These are phyloP conservation scores for Aphidius colemani DNA, from an alignment of 2,888 invertebrate genomes.

Conservation along the genomic window DNA sequence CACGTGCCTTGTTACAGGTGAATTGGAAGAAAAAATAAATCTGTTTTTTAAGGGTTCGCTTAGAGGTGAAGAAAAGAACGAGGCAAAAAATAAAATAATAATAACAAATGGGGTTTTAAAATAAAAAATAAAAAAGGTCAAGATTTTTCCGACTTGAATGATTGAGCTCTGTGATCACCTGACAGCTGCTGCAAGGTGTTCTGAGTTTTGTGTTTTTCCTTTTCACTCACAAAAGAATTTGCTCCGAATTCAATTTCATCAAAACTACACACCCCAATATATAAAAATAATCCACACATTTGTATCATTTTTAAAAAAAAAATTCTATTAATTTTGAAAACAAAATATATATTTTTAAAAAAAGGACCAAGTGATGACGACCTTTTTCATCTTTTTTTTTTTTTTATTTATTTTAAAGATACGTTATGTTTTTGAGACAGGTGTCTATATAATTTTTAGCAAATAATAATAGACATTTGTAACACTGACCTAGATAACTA, in stretches of 20 bases:
- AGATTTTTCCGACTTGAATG: slow-evolving; percentile 9
- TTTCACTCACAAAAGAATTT: not conserved
- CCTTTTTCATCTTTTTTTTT: too few relatives aligned
- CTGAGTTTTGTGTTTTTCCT: not conserved
- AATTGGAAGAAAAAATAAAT: not conserved
- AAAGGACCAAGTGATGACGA: too few relatives aligned
- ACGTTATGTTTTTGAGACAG: too few relatives aligned
- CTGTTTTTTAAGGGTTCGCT: not conserved
- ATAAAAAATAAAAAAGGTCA: slow-evolving; percentile 6
- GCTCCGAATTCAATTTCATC: not conserved
- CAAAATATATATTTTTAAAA: too few relatives aligned
- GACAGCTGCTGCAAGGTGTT: slow-evolving; percentile 26
- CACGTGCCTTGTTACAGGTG: slow-evolving; percentile 15
- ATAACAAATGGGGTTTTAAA: too few relatives aligned
- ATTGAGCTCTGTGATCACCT: not conserved
- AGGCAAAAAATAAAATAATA: not conserved
- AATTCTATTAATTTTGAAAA: too few relatives aligned
- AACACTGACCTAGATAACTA: not conserved
- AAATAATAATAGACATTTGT: too few relatives aligned
- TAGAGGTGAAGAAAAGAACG: slow-evolving; percentile 3
- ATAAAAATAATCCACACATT: too few relatives aligned
- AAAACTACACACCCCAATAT: slow-evolving; percentile 9
- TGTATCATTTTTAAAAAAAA: too few relatives aligned
- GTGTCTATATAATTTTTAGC: too few relatives aligned
- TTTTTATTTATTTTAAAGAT: too few relatives aligned